Evolutionary conservation across 2,797 vertebrate genomes (phyloP).

Genomic region (Cryptoprocta ferox): DNA sequence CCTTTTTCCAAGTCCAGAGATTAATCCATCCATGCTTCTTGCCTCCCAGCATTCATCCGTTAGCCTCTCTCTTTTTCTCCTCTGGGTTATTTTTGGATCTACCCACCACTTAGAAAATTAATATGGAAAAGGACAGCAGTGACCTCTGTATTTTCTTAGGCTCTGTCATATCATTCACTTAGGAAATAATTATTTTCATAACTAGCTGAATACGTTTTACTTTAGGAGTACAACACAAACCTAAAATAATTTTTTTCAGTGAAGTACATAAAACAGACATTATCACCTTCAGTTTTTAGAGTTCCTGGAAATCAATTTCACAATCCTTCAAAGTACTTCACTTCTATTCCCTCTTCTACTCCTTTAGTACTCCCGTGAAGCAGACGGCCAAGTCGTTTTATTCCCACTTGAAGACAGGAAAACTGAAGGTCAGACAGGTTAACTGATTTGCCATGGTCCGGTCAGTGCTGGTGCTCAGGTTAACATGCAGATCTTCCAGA

Average conservation of each 20-base stretch:
- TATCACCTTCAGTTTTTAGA: background rate
- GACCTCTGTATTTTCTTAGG: background rate
- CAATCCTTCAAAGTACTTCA: background rate
- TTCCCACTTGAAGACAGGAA: background rate
- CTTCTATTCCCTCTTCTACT: background rate
- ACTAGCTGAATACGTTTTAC: background rate
- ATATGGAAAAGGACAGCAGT: background rate
- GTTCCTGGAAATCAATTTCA: background rate
- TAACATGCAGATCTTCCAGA: background rate
- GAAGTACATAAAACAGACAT: background rate
- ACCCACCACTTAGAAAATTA: background rate
- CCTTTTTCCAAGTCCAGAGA: background rate
- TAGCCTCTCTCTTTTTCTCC: background rate
- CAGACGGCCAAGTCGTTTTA: background rate
- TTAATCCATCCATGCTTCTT: background rate
- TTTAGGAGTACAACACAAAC: background rate
- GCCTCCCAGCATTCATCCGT: background rate
- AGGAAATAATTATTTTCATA: slow-evolving; percentile 10
- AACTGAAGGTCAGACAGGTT: background rate
- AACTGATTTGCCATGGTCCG: background rate
- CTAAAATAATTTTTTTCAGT: background rate
- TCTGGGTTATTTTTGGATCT: background rate
- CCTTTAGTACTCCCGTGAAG: background rate
- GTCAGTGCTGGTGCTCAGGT: background rate
- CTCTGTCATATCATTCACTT: background rate